These are phyloP conservation scores for Anthoscopus minutus DNA, from an alignment of 2,113 vertebrate species.

Conservation along the genomic window DNA sequence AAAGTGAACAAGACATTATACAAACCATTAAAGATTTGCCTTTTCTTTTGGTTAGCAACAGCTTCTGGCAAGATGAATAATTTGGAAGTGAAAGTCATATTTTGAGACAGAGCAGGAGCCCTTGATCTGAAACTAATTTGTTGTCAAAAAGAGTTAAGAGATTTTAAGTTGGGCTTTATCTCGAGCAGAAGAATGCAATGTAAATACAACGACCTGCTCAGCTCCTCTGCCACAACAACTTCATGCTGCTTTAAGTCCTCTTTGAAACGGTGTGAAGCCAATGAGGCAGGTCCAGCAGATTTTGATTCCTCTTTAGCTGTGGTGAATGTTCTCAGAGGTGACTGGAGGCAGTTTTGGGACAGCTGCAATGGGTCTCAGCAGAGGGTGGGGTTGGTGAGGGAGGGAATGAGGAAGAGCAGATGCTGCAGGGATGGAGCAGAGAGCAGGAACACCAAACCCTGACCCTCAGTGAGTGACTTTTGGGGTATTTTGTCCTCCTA, in stretches of 20 bases:
- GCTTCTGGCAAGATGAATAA: slow-evolving; percentile 61
- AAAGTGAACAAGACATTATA: slow-evolving; percentile 4
- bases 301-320: rapidly evolving
- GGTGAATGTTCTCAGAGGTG: rapidly evolving
- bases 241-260: not conserved
- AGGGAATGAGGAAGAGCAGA: rapidly evolving
- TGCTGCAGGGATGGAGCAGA: not conserved
- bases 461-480: not conserved
- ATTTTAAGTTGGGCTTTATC: not conserved
- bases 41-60: not conserved
- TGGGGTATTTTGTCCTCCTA: rapidly evolving
- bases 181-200: not conserved
- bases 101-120: slow-evolving; percentile 57
- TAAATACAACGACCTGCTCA: not conserved
- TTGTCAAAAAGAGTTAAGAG: slow-evolving; percentile 61
- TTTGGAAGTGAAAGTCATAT: slow-evolving; percentile 60
- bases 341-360: not conserved
- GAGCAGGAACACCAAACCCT: not conserved
- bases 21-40: slow-evolving; percentile 49
- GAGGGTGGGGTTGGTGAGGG: rapidly evolving
- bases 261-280: not conserved
- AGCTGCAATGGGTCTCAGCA: rapidly evolving
- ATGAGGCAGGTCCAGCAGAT: not conserved
- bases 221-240: not conserved
- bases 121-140: slow-evolving; percentile 73